Evolutionary conservation across 1,140 invertebrate genomes (phyloP).

Genomic region (Magallana ariakensis): DNA sequence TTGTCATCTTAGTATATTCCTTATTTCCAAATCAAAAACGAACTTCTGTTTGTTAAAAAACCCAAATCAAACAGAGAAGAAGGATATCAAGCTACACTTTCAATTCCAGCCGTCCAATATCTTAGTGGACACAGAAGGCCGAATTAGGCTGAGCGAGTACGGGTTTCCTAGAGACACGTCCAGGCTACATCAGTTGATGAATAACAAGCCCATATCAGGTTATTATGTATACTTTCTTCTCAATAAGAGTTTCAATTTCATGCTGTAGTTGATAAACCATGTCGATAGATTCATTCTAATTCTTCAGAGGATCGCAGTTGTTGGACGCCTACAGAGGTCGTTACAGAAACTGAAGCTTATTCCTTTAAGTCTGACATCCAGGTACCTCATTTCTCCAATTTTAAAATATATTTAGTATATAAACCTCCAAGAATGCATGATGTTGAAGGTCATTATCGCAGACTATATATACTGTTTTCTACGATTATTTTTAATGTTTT

Average conservation of each 20-base stretch:
- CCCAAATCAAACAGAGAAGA: too few species aligned
- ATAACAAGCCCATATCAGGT: not conserved
- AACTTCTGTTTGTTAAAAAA: too few species aligned
- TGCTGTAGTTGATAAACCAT: too few species aligned
- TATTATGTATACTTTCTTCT: not conserved
- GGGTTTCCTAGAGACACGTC: slow-evolving; percentile 52
- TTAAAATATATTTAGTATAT: not conserved
- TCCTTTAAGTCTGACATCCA: slow-evolving; percentile 63
- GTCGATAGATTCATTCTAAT: not conserved
- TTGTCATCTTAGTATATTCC: too few species aligned
- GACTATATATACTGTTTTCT: too few species aligned
- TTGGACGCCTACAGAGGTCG: slow-evolving; percentile 61
- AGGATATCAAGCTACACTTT: not conserved
- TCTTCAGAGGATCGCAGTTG: slow-evolving; percentile 54
- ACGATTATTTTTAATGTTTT: too few species aligned
- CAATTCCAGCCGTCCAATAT: slow-evolving; percentile 67
- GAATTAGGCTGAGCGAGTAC: slow-evolving; percentile 67
- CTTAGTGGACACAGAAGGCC: slow-evolving; percentile 67
- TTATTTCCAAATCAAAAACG: too few species aligned
- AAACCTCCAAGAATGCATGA: too few species aligned
- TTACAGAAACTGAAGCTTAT: slow-evolving; percentile 52
- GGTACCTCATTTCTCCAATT: slow-evolving; percentile 47
- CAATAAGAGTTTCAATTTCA: not conserved
- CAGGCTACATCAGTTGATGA: not conserved
- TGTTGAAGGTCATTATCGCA: too few species aligned